Evolutionary conservation across 2,797 vertebrate species (phyloP).

Genomic region (Sebastes dallii): DNA sequence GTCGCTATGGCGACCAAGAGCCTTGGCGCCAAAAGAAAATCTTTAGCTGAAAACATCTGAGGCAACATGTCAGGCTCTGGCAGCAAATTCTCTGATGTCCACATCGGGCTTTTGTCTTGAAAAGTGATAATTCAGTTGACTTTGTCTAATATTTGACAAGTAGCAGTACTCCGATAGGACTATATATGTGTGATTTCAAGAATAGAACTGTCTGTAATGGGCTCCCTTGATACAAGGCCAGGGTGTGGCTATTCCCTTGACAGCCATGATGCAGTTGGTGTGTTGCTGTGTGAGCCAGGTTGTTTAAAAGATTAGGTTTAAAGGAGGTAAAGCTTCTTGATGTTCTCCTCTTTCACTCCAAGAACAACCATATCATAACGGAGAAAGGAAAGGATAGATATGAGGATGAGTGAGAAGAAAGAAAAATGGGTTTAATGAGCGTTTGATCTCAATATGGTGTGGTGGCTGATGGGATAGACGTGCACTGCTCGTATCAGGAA

Average conservation of each 20-base stretch:
- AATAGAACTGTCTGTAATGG: background rate
- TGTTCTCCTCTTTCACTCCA: background rate
- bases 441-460: background rate
- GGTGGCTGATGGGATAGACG: background rate
- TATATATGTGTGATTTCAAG: background rate
- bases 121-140: background rate
- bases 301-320: background rate
- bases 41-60: slow-evolving; percentile 43
- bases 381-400: background rate
- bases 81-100: background rate
- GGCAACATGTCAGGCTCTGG: slow-evolving; percentile 8
- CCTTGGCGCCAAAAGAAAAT: slow-evolving; percentile 43
- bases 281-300: background rate
- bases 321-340: background rate
- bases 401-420: background rate
- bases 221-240: background rate
- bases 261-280: too few relatives aligned
- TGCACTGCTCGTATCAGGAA: background rate
- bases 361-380: background rate
- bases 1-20: slow-evolving; percentile 65
- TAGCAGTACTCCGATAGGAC: background rate
- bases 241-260: slow-evolving; percentile 21
- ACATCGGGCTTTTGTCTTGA: background rate
- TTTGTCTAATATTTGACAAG: background rate
- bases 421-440: background rate